Evolutionary conservation across 2,797 vertebrate species (phyloP), one percentile per base, ranked within the genome.

Genomic region (Dendrocincla tyrannina): DNA sequence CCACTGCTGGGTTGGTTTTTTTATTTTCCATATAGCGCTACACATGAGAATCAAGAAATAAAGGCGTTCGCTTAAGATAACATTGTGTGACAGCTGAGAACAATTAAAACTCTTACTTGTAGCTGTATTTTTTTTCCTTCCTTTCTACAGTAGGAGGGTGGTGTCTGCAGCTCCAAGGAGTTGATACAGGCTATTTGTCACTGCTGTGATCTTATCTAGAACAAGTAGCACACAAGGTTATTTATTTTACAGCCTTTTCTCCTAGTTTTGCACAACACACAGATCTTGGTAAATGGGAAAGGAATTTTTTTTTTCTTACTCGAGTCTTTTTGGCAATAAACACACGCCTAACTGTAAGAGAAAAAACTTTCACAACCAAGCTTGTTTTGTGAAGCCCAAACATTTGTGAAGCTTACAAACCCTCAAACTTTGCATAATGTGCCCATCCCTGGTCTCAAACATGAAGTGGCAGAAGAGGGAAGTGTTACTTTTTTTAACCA

Each of bases 401-500:
- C 95, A 95, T 96, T 96, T 94, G 92, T 92, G 96, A 95, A 89
- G 95, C 95, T 96, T 95, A 91, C 96, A 95, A 93, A 97, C 94
- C 89, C 88, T 95, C 95, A 93, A 93, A 93, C 89, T 96, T 96
- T 96, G 94, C 96, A 96, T 96, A 95, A 96, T 96, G 69, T 88
- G 88, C 93, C 95, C 94, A 94, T 96, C 91, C 84, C 89, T 97
- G 89, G 92, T 89, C 93, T 96, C 74, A 91, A 93, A 92, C 96
- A 88, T 97, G 82, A 97, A 94, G 93, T 92, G 97, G 95, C 97
- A 97, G 97, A 97, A 97, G 97, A 98, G 96, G 95, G 89, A 95
- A 96, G 95, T 97, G 97, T 97, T 97, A 90, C 97, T 97, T 98
- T 98, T 98, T 98, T 97, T 97, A 97, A 96, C 96, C 96, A 97